Conservation (phyloP, 1,140 invertebrate genomes). For the Neodiprion fabricii region DNA sequence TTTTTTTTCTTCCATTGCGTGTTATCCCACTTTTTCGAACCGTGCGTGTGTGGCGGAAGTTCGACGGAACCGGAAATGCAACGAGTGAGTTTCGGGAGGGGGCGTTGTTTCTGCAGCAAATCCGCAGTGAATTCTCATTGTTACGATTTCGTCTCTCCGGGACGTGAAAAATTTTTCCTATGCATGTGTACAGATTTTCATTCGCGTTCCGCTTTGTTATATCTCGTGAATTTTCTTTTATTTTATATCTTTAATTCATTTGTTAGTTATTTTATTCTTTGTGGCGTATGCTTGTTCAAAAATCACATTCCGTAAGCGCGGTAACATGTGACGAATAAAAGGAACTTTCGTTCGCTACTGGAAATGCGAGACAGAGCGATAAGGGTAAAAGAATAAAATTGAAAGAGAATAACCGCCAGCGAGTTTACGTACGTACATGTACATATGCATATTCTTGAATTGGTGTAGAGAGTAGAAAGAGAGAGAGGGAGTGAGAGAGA, state of each 20-base stretch:
- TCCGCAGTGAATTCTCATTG: no score
- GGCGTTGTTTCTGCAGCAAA: no score
- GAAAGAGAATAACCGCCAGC: not conserved
- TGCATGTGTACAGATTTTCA: no score
- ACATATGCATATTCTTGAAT: not conserved
- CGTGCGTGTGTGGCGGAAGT: not conserved
- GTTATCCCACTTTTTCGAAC: not conserved
- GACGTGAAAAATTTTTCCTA: no score
- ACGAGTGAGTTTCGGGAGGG: no score
- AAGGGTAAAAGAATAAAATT: not conserved
- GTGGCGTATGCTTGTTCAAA: not conserved
- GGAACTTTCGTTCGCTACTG: slow-evolving; percentile 14
- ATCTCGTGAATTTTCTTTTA: no score
- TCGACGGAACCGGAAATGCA: no score
- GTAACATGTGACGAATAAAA: not conserved
- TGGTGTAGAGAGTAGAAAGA: slow-evolving; percentile 2
- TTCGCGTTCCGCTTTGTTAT: no score
- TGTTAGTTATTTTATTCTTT: not conserved
- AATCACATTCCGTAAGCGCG: not conserved
- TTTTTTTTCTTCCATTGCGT: not conserved
- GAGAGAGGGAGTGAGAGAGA: not conserved
- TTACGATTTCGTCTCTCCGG: no score
- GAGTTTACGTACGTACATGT: not conserved
- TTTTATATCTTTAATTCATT: not conserved
- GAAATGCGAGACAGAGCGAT: slow-evolving; percentile 24